A percentile compares a stretch with the other conserved stretches of the same genome.
Evolutionary conservation across 2,888 invertebrate genomes (phyloP).

Genomic region (Archaeoteleia sp.): DNA sequence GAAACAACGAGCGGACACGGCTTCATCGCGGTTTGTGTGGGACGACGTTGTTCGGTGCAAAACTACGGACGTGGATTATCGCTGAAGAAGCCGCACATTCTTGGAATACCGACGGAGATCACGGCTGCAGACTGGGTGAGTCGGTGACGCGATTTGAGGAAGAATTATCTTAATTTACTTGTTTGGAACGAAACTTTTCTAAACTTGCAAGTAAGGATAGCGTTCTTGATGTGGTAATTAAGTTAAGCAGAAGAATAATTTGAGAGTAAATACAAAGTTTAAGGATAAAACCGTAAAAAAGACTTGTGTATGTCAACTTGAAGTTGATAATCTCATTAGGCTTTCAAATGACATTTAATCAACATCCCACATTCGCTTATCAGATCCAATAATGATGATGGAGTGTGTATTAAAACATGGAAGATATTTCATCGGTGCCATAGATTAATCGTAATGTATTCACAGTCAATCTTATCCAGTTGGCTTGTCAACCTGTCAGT

Average conservation of each 20-base stretch:
- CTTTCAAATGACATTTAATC: slow-evolving; percentile 42
- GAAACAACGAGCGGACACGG: too few species aligned
- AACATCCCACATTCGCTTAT: slow-evolving; percentile 46
- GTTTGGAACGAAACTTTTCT: too few species aligned
- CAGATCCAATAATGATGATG: slow-evolving; percentile 30
- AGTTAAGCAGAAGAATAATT: too few species aligned
- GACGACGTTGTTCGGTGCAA: neutral
- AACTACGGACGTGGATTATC: neutral
- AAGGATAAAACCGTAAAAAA: too few species aligned
- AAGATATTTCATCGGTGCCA: slow-evolving; percentile 41
- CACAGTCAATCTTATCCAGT: slow-evolving; percentile 48
- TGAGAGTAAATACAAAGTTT: too few species aligned
- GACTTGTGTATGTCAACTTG: too few species aligned
- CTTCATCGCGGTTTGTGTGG: slow-evolving; percentile 4
- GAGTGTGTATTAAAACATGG: slow-evolving; percentile 35
- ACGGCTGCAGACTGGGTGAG: slow-evolving; percentile 39
- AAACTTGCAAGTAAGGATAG: too few species aligned
- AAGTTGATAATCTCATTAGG: too few species aligned
- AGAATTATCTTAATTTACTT: too few species aligned
- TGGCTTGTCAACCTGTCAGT: slow-evolving; percentile 48
- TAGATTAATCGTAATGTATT: slow-evolving; percentile 47
- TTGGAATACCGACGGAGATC: slow-evolving; percentile 8
- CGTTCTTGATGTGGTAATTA: too few species aligned
- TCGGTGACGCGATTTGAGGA: too few species aligned
- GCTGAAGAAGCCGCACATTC: neutral